Evolutionary conservation across 1,140 invertebrate species (phyloP).

Genomic region (Anadara kagoshimensis): DNA sequence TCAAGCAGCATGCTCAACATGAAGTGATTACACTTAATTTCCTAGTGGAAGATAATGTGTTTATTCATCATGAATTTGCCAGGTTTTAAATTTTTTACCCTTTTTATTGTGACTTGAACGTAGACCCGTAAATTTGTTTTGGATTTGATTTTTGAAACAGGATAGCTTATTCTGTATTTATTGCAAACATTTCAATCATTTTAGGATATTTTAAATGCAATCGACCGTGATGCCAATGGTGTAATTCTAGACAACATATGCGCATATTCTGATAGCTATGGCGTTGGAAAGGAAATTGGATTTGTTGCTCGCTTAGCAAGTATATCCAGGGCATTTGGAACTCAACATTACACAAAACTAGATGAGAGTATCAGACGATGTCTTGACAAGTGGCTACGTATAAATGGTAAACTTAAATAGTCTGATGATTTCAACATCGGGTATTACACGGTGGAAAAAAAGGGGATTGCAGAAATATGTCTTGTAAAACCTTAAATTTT

Average conservation of each 20-base stretch:
- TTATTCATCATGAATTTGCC: too few relatives aligned
- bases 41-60: too few relatives aligned
- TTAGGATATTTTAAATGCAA: constrained; percentile 55
- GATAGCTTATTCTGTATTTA: background rate
- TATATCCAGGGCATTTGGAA: constrained; percentile 60
- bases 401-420: constrained; percentile 48
- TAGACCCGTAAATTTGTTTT: too few relatives aligned
- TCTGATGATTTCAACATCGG: too few relatives aligned
- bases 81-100: too few relatives aligned
- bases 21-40: too few relatives aligned
- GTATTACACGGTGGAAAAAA: too few relatives aligned
- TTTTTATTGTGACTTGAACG: too few relatives aligned
- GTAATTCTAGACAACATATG: constrained; percentile 51
- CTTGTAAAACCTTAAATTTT: too few relatives aligned
- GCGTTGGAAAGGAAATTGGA: constrained; percentile 62
- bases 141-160: too few relatives aligned
- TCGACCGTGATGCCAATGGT: constrained; percentile 51
- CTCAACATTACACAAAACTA: constrained; percentile 53
- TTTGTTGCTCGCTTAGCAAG: constrained; percentile 57
- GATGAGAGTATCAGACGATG: constrained; percentile 54
- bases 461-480: too few relatives aligned
- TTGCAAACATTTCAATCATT: background rate
- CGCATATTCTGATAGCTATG: constrained; percentile 59
- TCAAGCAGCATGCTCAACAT: too few relatives aligned
- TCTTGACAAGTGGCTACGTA: constrained; percentile 62